Conservation (phyloP, 2,113 vertebrate species). For the Scytalopus superciliaris region DNA sequence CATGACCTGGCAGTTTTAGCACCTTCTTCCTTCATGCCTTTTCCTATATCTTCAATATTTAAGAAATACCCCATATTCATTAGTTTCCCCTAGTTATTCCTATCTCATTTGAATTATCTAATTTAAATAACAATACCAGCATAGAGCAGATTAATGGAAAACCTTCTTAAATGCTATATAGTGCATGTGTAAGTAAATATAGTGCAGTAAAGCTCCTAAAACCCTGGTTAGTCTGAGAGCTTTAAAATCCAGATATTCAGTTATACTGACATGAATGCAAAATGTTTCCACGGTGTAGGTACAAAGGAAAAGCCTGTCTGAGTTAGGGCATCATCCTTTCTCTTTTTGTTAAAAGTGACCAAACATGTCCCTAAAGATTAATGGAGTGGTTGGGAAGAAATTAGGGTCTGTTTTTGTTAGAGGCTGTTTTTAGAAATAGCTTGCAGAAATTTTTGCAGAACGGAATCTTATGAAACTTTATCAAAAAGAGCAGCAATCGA, state of each 20-base stretch:
- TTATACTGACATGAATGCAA: not conserved
- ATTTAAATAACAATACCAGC: not conserved
- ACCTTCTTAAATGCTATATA: not conserved
- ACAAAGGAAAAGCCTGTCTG: not conserved
- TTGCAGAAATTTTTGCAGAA: not conserved
- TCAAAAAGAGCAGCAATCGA: not conserved
- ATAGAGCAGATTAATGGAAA: not conserved
- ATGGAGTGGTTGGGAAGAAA: not conserved
- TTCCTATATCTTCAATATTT: not conserved
- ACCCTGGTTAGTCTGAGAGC: not conserved
- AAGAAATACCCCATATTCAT: not conserved
- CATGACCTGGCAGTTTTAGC: not conserved
- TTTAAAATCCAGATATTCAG: not conserved
- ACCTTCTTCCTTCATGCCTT: not conserved
- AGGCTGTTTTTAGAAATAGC: conserved; percentile 10
- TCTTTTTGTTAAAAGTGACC: conserved; percentile 20
- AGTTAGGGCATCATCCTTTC: not conserved
- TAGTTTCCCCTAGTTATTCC: not conserved
- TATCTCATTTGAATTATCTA: not conserved
- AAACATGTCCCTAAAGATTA: not conserved
- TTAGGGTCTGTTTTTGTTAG: not conserved
- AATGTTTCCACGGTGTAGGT: not conserved
- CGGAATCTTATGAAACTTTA: not conserved
- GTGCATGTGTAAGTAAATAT: too few relatives aligned
- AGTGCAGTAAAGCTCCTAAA: not conserved